Percentiles rank a stretch among this genome's conserved stretches.
Conservation (phyloP, 2,888 invertebrate species). For the Agriotes lineatus region DNA sequence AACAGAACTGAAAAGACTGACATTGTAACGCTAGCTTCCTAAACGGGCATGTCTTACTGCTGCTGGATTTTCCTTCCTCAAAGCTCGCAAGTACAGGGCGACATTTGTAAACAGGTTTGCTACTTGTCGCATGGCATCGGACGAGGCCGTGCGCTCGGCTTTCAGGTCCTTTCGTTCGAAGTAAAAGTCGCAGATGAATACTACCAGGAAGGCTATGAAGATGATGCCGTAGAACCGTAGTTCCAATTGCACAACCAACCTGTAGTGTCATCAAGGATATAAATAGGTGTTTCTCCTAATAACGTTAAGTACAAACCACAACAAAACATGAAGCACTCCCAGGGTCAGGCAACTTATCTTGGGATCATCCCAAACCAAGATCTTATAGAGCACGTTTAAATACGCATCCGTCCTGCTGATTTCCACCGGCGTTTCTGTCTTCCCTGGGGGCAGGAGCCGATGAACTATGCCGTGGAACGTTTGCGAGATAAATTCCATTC, state of each 20-base stretch:
- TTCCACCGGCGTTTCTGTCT: background rate
- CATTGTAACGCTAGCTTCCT: background rate
- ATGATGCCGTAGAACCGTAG: constrained; percentile 64
- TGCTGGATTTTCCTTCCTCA: constrained; percentile 62
- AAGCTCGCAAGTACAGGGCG: constrained; percentile 52
- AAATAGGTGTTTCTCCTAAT: constrained; percentile 17
- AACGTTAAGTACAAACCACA: constrained; percentile 61
- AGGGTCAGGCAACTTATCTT: constrained; percentile 59
- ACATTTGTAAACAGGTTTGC: constrained; percentile 47
- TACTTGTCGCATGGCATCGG: constrained; percentile 52
- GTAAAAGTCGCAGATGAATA: constrained; percentile 59
- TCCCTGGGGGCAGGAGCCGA: constrained; percentile 17
- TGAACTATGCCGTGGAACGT: constrained; percentile 12
- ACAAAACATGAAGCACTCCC: constrained; percentile 61
- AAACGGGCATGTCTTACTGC: constrained; percentile 55
- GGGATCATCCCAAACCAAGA: constrained; percentile 64
- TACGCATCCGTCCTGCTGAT: constrained; percentile 55
- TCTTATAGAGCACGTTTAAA: constrained; percentile 55
- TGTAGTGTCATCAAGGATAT: constrained; percentile 52
- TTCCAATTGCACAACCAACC: constrained; percentile 62
- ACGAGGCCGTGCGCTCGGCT: constrained; percentile 48
- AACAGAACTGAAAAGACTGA: constrained; percentile 61
- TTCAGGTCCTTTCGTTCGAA: constrained; percentile 46
- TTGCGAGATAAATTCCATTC: constrained; percentile 27
- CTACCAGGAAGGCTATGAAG: constrained; percentile 57